These are phyloP conservation scores for Drosophila kokeensis DNA, from an alignment of 2,888 invertebrate genomes.

Conservation along the genomic window DNA sequence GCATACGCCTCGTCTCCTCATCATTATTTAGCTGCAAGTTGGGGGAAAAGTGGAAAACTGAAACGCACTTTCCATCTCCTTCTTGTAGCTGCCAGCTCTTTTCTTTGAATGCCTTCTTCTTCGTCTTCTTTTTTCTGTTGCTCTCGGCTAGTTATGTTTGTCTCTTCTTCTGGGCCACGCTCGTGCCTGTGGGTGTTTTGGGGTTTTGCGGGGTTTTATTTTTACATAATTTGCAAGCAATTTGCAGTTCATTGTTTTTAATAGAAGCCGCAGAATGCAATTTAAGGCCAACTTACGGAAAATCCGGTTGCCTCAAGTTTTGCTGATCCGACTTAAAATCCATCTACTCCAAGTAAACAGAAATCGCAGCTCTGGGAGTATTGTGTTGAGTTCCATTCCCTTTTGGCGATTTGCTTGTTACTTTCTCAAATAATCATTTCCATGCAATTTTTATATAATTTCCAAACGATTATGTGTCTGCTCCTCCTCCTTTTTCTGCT, in stretches of 20 bases:
- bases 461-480: constrained; percentile 7
- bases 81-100: not conserved
- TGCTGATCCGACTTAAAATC: not conserved
- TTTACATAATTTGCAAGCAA: constrained; percentile 39
- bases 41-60: not conserved
- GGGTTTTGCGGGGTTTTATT: not conserved
- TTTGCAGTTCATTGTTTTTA: constrained; percentile 61
- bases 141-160: not conserved
- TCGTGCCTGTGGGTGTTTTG: constrained; percentile 19
- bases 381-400: not conserved
- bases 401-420: constrained; percentile 9
- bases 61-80: not conserved
- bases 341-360: not conserved
- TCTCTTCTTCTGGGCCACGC: constrained; percentile 6
- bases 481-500: no score
- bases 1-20: not conserved
- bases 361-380: not conserved
- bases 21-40: not conserved
- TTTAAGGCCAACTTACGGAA: constrained; percentile 4
- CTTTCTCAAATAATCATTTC: constrained; percentile 54
- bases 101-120: constrained; percentile 5
- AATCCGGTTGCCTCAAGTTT: not conserved
- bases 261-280: constrained; percentile 22
- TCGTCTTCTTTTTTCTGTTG: not conserved
- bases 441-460: constrained; percentile 55